phyloP scores from a whole-genome alignment of 2,797 vertebrate genomes.

The Centroberyx gerrardi region DNA sequence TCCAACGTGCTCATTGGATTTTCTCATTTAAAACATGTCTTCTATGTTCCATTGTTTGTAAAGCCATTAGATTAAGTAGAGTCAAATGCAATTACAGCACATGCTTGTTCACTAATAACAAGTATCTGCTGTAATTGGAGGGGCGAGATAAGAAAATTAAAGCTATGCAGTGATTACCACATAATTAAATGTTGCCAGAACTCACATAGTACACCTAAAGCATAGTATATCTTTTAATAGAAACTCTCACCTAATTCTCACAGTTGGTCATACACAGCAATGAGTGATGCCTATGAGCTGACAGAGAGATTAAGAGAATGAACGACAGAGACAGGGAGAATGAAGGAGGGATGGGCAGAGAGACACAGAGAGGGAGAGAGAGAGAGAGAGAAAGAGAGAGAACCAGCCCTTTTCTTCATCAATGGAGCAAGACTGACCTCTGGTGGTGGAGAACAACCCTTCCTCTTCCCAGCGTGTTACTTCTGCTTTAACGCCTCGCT shows the following conservation, averaged over 20 bases:
- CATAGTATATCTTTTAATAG: background rate
- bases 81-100: constrained; percentile 70
- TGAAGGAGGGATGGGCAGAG: constrained; percentile 17
- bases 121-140: constrained; percentile 21
- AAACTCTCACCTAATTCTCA: background rate
- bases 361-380: background rate
- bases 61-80: constrained; percentile 74
- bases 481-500: background rate
- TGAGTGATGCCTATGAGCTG: too few relatives aligned
- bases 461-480: background rate
- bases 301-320: constrained; percentile 25
- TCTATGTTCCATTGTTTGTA: constrained; percentile 68
- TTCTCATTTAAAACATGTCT: constrained; percentile 65
- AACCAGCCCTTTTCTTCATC: constrained; percentile 55
- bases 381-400: background rate
- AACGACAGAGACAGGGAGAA: constrained; percentile 29
- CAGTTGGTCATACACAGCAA: background rate
- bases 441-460: constrained; percentile 82
- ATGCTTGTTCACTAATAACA: constrained; percentile 37
- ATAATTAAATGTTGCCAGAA: background rate
- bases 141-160: background rate
- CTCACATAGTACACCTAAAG: constrained; percentile 15
- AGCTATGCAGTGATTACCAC: constrained; percentile 18
- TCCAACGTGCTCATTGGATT: constrained; percentile 56
- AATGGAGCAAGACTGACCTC: constrained; percentile 94